Base-by-base conservation (phyloP, 2,113 vertebrate species). In the Gasterosteus nipponicus region DNA sequence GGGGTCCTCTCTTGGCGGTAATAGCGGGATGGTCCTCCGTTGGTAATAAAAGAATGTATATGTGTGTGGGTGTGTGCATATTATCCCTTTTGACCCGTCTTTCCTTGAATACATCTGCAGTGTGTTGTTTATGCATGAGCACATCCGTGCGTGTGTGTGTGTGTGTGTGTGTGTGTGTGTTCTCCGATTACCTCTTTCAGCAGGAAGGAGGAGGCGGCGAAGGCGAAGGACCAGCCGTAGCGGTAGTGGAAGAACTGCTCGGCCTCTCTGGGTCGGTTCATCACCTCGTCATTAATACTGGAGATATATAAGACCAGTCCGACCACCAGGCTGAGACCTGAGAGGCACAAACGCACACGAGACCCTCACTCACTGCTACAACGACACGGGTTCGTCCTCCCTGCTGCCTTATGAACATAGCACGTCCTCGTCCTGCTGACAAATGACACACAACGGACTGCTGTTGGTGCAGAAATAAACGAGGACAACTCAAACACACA, bases 151-250 rank as follows among this genome's bases (percentile, higher is more conserved):
- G 10, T 56, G 46, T 69, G 38, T 44, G n/a, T 59, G 67, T 67
- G 14, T 31, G 12, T 26, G 22, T 26, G n/a, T n/a, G 39, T 4
- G 19, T 58, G 71, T 39, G 22, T 56, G 7, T 15, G 41, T 9
- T 60, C 18, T 49, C 14, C 0, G 7, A 11, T 85, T 58, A 95
- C 96, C 96, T 98, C 96, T 94, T 97, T 98, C 33, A 98, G 96
- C 3, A 97, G 93, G 89, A 98, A 98, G 80, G 96, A 97, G 60
- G 96, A 96, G 44, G 96, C 96, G 0, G 96, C 96, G 22, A 97
- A 97, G 72, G 96, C 95, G 14, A 97, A 98, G 22, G 96, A 97
- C 96, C 96, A 97, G 60, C 96, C 96, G 0, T 97, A 98, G 76
- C 82, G 96, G 61, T 97, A 97, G 69, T 96, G 95, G 83, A 98